Percentiles rank a stretch among this genome's conserved stretches.
These are phyloP conservation scores for Ammodytes marinus DNA, from an alignment of 2,113 vertebrate species.

Conservation along the genomic window DNA sequence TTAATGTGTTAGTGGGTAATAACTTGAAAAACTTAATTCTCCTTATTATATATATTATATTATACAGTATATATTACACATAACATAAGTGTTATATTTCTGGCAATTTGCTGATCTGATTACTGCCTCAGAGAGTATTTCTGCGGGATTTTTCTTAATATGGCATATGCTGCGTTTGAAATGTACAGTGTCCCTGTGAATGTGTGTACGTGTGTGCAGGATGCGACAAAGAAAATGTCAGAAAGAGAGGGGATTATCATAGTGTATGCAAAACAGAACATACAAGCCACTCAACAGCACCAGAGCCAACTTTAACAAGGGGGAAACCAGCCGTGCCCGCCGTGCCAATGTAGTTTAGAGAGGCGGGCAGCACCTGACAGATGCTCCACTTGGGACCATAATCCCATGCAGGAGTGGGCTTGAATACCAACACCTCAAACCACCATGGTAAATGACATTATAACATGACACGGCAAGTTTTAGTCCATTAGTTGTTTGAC, in stretches of 20 bases:
- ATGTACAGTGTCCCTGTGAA: not conserved
- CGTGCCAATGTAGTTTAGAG: constrained; percentile 56
- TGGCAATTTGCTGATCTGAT: constrained; percentile 24
- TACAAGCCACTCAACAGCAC: constrained; percentile 54
- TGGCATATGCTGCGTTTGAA: not conserved
- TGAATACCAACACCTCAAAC: constrained; percentile 40
- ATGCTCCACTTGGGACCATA: constrained; percentile 70
- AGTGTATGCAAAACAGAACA: constrained; percentile 21
- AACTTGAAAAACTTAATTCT: constrained; percentile 1
- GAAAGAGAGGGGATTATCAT: constrained; percentile 8
- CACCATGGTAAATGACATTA: not conserved
- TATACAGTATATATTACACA: no score
- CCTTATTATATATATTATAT: not conserved
- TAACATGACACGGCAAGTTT: not conserved
- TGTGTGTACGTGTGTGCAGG: not conserved
- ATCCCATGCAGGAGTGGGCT: constrained; percentile 61
- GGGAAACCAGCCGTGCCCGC: constrained; percentile 43
- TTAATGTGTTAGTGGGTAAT: not conserved
- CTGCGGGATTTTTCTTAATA: not conserved
- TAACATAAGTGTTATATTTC: constrained; percentile 13
- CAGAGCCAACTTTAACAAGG: constrained; percentile 32
- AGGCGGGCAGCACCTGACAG: constrained; percentile 82
- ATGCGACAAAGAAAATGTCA: not conserved
- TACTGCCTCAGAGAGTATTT: not conserved
- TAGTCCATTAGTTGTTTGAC: not conserved